phyloP scores from a whole-genome alignment of 2,113 vertebrate genomes.

The Gasterosteus aculeatus region DNA sequence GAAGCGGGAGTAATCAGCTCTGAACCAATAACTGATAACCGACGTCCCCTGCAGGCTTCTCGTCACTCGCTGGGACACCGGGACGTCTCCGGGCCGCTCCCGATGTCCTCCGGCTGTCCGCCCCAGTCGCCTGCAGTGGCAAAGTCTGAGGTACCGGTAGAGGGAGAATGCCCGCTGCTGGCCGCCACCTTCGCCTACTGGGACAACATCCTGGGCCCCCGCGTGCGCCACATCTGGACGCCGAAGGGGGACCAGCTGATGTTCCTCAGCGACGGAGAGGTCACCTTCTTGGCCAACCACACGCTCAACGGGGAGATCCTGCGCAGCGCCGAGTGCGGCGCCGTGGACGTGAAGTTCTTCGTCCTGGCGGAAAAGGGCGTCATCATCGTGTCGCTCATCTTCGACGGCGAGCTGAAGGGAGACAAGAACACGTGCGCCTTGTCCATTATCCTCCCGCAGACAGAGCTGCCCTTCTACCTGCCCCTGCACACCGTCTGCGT shows the following conservation, averaged over 20 bases:
- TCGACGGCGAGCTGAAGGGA: slow-evolving; percentile 96
- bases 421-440: slow-evolving; percentile 97
- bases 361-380: slow-evolving; percentile 96
- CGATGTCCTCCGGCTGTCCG: slow-evolving; percentile 92
- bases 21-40: neutral
- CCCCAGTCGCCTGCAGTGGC: slow-evolving; percentile 97
- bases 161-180: slow-evolving; percentile 91
- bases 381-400: slow-evolving; percentile 97
- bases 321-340: slow-evolving; percentile 93
- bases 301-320: slow-evolving; percentile 98
- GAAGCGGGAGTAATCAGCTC: neutral
- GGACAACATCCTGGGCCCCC: slow-evolving; percentile 98
- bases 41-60: slow-evolving; percentile 34
- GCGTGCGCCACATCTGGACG: slow-evolving; percentile 95
- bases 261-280: slow-evolving; percentile 92
- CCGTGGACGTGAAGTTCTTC: slow-evolving; percentile 98
- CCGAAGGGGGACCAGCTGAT: slow-evolving; percentile 87
- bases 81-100: neutral
- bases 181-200: slow-evolving; percentile 98
- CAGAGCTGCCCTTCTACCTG: slow-evolving; percentile 93
- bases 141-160: slow-evolving; percentile 91
- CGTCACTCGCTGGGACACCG: neutral
- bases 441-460: slow-evolving; percentile 94
- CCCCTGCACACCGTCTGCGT: slow-evolving; percentile 94
- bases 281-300: slow-evolving; percentile 97